phyloP scores from a whole-genome alignment of 1,140 invertebrate genomes.

The Drosophila kohkoa region DNA sequence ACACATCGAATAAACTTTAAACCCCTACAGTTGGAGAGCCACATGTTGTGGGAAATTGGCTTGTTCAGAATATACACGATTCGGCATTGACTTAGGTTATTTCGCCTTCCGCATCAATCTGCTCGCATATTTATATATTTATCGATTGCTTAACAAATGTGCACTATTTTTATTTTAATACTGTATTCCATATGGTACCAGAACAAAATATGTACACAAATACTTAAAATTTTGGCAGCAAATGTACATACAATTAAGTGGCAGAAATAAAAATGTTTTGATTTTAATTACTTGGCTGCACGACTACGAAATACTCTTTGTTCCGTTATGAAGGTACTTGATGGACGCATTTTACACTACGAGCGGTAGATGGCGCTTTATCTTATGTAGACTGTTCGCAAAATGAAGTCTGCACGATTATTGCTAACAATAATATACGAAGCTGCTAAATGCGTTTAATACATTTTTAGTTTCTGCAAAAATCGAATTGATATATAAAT shows the following conservation, averaged over 20 bases:
- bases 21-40: constrained; percentile 7
- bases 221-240: neutral
- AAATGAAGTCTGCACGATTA: too few relatives aligned
- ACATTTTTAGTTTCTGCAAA: too few relatives aligned
- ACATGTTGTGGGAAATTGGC: neutral
- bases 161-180: neutral
- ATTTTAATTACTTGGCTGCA: neutral
- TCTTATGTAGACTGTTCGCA: too few relatives aligned
- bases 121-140: neutral
- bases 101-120: neutral
- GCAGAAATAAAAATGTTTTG: neutral
- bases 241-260: neutral
- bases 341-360: too few relatives aligned
- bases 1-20: constrained; percentile 51
- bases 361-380: too few relatives aligned
- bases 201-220: neutral
- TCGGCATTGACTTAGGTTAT: neutral
- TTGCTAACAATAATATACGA: too few relatives aligned
- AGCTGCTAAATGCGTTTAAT: too few relatives aligned
- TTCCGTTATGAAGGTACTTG: too few relatives aligned
- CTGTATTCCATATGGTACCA: neutral
- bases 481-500: too few relatives aligned
- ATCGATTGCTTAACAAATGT: neutral
- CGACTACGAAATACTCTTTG: too few relatives aligned
- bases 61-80: neutral